Evolutionary conservation across 2,113 vertebrate genomes (phyloP), one percentile per base, ranked within the genome.

Genomic region (Heterotis niloticus): DNA sequence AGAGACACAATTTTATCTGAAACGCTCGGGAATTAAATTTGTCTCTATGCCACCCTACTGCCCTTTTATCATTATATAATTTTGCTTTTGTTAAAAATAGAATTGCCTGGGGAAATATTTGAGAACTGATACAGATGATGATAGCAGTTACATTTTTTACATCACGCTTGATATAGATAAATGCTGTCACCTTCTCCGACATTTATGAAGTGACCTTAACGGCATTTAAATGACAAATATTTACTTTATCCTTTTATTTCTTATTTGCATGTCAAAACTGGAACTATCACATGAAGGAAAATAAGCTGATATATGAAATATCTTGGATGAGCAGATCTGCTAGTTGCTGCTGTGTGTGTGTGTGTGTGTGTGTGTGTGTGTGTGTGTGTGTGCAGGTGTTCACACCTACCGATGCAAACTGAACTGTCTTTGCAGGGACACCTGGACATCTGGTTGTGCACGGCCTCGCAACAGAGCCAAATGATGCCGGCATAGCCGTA

Each of bases 401-500:
- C 17, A 16, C 3, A 54, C 69, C 44, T 76, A 92, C 91, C 91
- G 90, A 80, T 85, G 77, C 11, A 87, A 89, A 66, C 84, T 86
- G 83, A 91, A 87, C 65, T 82, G 76, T 78, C 84, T 85, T 72
- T 51, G 77, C 5, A 83, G 57, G 12, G 70, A 84, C 26, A 80
- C 59, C 0, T 76, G 82, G 0, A 78, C 69, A 5, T 44, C 66
- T 0, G 44, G 76, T 67, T 23, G 72, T 1, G 85, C 75, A 67
- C 34, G 23, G 81, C 86, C 82, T 26, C 73, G 76, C 26, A 91
- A 77, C 59, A 90, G 80, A 71, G 84, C 65, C 75, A 84, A 69
- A 80, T 91, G 91, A 79, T 23, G 89, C 60, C 72, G 79, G 80
- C 92, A 93, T 68, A 92, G 70, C 56, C 83, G 77, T 0, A 92